phyloP scores from a whole-genome alignment of 2,113 vertebrate species.

The Garra rufa region DNA sequence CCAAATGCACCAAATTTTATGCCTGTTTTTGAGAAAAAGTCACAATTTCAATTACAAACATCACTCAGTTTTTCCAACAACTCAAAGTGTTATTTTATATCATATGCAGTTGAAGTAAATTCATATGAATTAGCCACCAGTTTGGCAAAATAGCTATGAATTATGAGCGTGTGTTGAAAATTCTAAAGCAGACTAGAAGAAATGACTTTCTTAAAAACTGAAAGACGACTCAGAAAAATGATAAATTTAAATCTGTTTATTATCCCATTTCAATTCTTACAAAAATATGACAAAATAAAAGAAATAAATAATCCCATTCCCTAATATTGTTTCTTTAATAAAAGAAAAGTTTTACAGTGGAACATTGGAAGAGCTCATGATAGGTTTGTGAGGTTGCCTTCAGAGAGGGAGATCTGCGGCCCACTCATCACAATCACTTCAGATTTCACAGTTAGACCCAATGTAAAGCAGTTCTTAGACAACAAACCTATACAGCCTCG shows the following conservation, averaged over 20 bases:
- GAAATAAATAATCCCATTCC: constrained; percentile 88
- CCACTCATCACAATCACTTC: constrained; percentile 44
- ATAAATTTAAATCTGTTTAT: constrained; percentile 84
- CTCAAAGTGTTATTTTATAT: too few species aligned
- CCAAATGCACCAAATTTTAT: background rate
- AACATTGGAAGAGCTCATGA: constrained; percentile 80
- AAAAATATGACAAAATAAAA: constrained; percentile 99
- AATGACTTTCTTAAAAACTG: background rate
- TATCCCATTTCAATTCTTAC: constrained; percentile 97
- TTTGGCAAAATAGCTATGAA: background rate
- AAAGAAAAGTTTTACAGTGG: constrained; percentile 74
- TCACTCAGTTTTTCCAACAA: too few species aligned
- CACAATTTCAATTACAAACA: too few species aligned
- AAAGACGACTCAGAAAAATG: constrained; percentile 8
- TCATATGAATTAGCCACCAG: background rate
- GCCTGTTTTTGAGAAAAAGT: too few species aligned
- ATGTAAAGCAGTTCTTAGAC: constrained; percentile 52
- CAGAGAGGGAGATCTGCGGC: constrained; percentile 59
- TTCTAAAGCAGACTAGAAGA: background rate
- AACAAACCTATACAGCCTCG: constrained; percentile 44
- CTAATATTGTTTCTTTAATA: constrained; percentile 68
- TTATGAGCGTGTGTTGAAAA: background rate
- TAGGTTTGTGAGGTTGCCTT: constrained; percentile 72
- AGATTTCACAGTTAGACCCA: constrained; percentile 57
- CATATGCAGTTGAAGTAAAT: background rate